Base-by-base conservation (phyloP, 2,888 invertebrate species). In the Agrochola macilenta region DNA sequence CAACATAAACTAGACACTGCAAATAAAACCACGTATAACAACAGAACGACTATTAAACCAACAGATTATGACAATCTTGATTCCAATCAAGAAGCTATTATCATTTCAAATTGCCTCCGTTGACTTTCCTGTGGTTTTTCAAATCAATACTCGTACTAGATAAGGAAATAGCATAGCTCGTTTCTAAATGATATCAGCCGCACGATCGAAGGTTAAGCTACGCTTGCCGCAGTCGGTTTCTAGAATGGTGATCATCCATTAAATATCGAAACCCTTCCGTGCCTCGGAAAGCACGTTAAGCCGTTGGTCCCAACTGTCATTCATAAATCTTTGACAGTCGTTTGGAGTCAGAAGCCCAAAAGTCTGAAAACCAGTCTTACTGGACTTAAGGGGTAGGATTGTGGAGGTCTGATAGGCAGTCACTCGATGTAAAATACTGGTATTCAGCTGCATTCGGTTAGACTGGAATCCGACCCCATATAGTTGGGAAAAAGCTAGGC, bases 1-100 rank as follows among this genome's bases (percentile, higher is more conserved):
- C 8, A 73, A 43, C 26, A 26, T 26, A 35, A 11, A 5, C 46
- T 23, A 49, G 54, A 75, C n/a, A 57, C n/a, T 63, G 43, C 43
- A 54, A 35, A 61, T 52, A 70, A 39, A 70, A 54, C 9, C 69
- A 61, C n/a, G 9, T 52, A 43, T 46, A 9, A 43, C 52, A 30
- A 54, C 58, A 54, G 26, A 52, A 49, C 14, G 14, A 26, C 54
- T n/a, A 77, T 68, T 17, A 57, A 26, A 79, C 35, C 60, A 14
- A 58, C 61, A 68, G 71, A 52, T 80, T 76, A 82, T 58, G 30
- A 35, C 30, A 57, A 71, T 71, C 78, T 74, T n/a, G 73, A 69
- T 58, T 82, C 61, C 66, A 83, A 82, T 80, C 70, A 75, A 54
- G 52, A 39, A 14, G 23, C 35, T 65, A 60, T 82, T 78, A 69